Base-by-base conservation (phyloP, 2,888 invertebrate genomes). In the Folsomia manolachei region DNA sequence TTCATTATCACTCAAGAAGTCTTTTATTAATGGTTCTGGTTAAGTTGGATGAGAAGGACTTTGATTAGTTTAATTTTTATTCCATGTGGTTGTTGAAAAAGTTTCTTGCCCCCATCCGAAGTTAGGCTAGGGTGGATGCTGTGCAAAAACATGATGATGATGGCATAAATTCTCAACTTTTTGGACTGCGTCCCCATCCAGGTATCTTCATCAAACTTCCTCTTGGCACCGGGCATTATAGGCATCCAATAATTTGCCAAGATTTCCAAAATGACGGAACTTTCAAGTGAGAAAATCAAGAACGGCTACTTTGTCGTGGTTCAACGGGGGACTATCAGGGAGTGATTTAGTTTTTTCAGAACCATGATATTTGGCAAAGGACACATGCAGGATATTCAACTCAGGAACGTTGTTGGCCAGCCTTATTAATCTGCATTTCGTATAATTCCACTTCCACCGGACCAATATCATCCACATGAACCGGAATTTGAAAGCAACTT, bases 131-230 rank as follows among this genome's bases (percentile, higher is more conserved):
- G 1, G 80, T 80, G 0, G 73, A 71, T 24, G 77, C 80, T 79
- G 52, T 9, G 72, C 66, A 53, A 26, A 23, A n/a, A 51, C n/a
- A n/a, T n/a, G n/a, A n/a, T n/a, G n/a, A n/a, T n/a, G n/a, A 39
- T 39, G 39, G 39, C 39, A 39, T 9, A 39, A 39, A 39, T 4
- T 39, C 39, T 79, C 27, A 72, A 73, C 72, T 78, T 79, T 66
- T 79, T 78, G 9, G 77, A 75, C 64, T 79, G 77, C 14, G 71
- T 66, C n/a, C 75, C 71, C 21, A 77, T 73, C 79, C 79, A 79
- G 21, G 77, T 79, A 75, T 76, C 77, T 65, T 78, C 76, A 56
- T 77, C 78, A 11, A 73, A 24, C 70, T 73, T 77, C 27, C 78
- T 61, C 27, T 79, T 79, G 14, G 69, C 63, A 9, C 79, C 77